These are phyloP conservation scores for Cuculus canorus DNA, from an alignment of 2,797 vertebrate genomes.

Conservation along the genomic window DNA sequence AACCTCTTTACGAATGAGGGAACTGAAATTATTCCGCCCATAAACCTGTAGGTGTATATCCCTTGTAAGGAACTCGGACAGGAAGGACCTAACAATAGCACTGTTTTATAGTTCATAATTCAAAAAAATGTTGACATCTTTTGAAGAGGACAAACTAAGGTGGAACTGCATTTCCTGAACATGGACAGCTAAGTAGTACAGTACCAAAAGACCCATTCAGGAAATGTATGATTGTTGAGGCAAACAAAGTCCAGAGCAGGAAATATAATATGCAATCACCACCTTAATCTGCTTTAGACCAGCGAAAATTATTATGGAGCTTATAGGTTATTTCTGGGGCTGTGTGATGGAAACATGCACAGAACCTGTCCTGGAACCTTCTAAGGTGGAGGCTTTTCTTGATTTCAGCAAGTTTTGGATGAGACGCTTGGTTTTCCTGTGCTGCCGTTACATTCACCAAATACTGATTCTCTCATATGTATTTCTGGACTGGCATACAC, in stretches of 20 bases:
- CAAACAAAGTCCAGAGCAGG: background rate
- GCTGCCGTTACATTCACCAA: background rate
- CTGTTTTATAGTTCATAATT: background rate
- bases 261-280: background rate
- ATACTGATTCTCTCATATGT: background rate
- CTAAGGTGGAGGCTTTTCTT: background rate
- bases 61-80: background rate
- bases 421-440: rapidly evolving
- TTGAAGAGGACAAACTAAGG: background rate
- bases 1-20: background rate
- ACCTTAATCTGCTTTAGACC: background rate
- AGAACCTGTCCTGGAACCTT: background rate
- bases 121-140: background rate
- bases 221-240: background rate
- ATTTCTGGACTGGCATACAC: background rate
- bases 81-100: background rate
- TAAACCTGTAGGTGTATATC: background rate
- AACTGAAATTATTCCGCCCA: background rate
- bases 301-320: background rate
- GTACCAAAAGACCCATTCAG: background rate
- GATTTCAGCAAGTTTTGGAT: background rate
- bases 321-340: background rate
- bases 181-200: rapidly evolving
- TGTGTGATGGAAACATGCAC: background rate
- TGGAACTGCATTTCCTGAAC: background rate